Percentiles rank a stretch among this genome's conserved stretches.
phyloP scores from a whole-genome alignment of 2,888 invertebrate genomes.

The Dryomyza anilis region DNA sequence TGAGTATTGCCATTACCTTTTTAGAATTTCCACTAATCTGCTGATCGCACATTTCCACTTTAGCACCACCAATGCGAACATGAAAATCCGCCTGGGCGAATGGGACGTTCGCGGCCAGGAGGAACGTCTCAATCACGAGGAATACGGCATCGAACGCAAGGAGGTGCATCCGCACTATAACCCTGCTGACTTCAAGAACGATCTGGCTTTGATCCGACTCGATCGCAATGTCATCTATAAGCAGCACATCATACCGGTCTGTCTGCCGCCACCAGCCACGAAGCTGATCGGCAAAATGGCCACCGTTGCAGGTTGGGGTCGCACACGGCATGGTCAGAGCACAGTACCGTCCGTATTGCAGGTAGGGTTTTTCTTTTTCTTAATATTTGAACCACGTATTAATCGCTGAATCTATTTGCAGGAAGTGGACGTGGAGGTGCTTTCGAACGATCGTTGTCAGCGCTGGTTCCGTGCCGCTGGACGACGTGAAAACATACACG shows the following conservation, averaged over 20 bases:
- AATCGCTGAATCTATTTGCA: slow-evolving; percentile 43
- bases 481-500: slow-evolving; percentile 87
- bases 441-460: slow-evolving; percentile 89
- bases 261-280: slow-evolving; percentile 78
- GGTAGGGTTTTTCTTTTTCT: slow-evolving; percentile 47
- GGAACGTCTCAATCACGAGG: slow-evolving; percentile 84
- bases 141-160: slow-evolving; percentile 85
- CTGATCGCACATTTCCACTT: background rate
- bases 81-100: slow-evolving; percentile 88
- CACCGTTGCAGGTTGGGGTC: slow-evolving; percentile 91
- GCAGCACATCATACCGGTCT: slow-evolving; percentile 91
- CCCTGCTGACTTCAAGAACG: slow-evolving; percentile 89
- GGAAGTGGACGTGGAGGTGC: slow-evolving; percentile 84
- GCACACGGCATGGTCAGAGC: slow-evolving; percentile 85
- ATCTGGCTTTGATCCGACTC: slow-evolving; percentile 81
- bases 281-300: slow-evolving; percentile 87
- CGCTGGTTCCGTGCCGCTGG: slow-evolving; percentile 92
- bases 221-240: slow-evolving; percentile 84
- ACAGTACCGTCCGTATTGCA: slow-evolving; percentile 86
- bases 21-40: background rate
- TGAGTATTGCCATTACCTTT: slow-evolving; percentile 63
- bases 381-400: background rate
- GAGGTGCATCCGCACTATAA: slow-evolving; percentile 92
- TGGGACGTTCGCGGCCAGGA: slow-evolving; percentile 89
- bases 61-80: slow-evolving; percentile 86